A percentile compares a stretch with the other conserved stretches of the same genome.
These are phyloP conservation scores for Lamprotornis superbus DNA, from an alignment of 2,113 vertebrate genomes.

Conservation along the genomic window DNA sequence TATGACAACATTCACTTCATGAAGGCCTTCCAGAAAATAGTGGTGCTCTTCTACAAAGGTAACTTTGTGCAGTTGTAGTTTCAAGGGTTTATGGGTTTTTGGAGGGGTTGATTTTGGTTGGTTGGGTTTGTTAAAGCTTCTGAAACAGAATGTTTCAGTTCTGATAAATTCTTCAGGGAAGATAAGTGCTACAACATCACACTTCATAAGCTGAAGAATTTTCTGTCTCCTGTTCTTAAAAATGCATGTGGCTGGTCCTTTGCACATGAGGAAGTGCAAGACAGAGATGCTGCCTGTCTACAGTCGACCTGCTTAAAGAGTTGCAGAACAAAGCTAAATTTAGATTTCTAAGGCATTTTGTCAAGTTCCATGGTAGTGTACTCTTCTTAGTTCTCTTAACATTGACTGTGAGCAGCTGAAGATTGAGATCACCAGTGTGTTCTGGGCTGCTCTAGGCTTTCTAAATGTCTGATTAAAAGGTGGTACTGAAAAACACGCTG, in stretches of 20 bases:
- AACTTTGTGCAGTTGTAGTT: not conserved
- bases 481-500: not conserved
- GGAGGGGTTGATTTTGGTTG: not conserved
- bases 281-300: not conserved
- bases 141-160: not conserved
- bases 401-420: not conserved
- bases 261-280: not conserved
- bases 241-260: not conserved
- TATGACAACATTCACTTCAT: constrained; percentile 99
- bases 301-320: not conserved
- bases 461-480: not conserved
- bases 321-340: not conserved
- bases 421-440: not conserved
- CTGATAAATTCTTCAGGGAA: not conserved
- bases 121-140: not conserved
- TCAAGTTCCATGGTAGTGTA: not conserved
- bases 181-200: not conserved
- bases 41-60: constrained; percentile 99
- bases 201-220: not conserved
- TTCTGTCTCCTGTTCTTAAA: not conserved
- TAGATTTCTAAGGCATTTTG: not conserved
- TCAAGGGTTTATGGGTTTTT: not conserved
- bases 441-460: not conserved
- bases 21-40: constrained; percentile 99
- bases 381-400: not conserved